phyloP scores from a whole-genome alignment of 2,888 invertebrate genomes.

The Isoperla grammatica region DNA sequence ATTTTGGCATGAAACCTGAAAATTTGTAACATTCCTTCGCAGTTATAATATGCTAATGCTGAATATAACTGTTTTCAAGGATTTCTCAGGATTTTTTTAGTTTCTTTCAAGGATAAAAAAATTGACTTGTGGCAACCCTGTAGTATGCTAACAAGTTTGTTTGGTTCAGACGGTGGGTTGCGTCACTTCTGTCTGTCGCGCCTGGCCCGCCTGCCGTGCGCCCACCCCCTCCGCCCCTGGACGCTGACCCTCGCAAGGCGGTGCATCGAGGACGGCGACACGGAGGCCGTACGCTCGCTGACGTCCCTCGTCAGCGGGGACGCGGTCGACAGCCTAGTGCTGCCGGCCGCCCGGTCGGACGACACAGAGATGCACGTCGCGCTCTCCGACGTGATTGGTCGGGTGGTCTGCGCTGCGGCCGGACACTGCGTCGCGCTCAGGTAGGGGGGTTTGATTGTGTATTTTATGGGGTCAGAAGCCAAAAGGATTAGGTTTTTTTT shows the following conservation, averaged over 20 bases:
- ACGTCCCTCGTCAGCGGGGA: conserved; percentile 32
- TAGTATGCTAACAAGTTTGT: too few species aligned
- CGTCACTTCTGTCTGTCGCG: neutral
- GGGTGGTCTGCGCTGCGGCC: conserved; percentile 25
- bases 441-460: neutral
- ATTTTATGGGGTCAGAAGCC: too few species aligned
- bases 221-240: conserved; percentile 18
- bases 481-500: too few species aligned
- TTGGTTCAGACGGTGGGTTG: neutral
- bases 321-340: conserved; percentile 36
- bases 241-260: conserved; percentile 36
- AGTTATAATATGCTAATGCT: too few species aligned
- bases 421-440: neutral
- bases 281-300: conserved; percentile 36
- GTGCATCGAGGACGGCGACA: conserved; percentile 34
- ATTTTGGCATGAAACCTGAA: too few species aligned
- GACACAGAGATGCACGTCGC: conserved; percentile 34
- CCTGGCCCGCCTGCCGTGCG: neutral
- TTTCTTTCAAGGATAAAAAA: too few species aligned
- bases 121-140: too few species aligned
- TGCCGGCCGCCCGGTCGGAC: conserved; percentile 36
- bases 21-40: too few species aligned
- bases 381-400: conserved; percentile 37
- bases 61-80: too few species aligned
- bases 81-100: too few species aligned